Conservation (phyloP, 2,797 vertebrate species). For the Takifugu ocellatus region DNA sequence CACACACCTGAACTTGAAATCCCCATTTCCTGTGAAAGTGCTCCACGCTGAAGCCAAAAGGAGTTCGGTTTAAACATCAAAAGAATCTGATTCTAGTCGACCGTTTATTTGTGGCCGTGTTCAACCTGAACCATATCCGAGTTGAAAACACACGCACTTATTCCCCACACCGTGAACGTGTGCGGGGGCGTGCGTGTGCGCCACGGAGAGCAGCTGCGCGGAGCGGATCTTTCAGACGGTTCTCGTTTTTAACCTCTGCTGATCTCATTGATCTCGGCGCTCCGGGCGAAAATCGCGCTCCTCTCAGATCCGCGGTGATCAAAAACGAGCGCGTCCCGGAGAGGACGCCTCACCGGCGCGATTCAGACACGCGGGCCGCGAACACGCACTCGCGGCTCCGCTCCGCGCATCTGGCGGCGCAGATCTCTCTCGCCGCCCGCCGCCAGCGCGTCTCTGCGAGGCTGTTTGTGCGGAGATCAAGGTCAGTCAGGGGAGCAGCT, state of each 20-base stretch:
- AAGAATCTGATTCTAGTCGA: too few species aligned
- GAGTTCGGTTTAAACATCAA: too few species aligned
- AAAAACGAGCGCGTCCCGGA: conserved; percentile 50
- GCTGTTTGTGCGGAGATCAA: too few species aligned
- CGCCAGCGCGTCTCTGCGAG: conserved; percentile 5
- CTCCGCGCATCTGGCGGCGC: conserved; percentile 6
- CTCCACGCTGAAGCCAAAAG: too few species aligned
- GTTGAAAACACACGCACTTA: conserved; percentile 4
- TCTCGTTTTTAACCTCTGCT: conserved; percentile 57
- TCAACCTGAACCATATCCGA: not conserved
- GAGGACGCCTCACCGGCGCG: conserved; percentile 33
- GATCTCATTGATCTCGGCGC: conserved; percentile 56
- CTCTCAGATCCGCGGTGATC: conserved; percentile 61
- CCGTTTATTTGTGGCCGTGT: too few species aligned
- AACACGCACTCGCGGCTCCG: conserved; percentile 5
- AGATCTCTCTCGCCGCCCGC: conserved; percentile 14
- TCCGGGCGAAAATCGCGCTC: conserved; percentile 53
- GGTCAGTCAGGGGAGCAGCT: too few species aligned
- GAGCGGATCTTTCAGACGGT: conserved; percentile 43
- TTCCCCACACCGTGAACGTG: not conserved
- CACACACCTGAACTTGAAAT: not conserved
- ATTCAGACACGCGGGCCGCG: conserved; percentile 19
- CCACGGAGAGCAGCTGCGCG: conserved; percentile 3
- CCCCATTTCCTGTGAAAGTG: too few species aligned
- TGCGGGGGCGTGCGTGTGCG: conserved; percentile 2